phyloP scores from a whole-genome alignment of 2,113 vertebrate genomes.

The Xiphophorus hellerii region DNA sequence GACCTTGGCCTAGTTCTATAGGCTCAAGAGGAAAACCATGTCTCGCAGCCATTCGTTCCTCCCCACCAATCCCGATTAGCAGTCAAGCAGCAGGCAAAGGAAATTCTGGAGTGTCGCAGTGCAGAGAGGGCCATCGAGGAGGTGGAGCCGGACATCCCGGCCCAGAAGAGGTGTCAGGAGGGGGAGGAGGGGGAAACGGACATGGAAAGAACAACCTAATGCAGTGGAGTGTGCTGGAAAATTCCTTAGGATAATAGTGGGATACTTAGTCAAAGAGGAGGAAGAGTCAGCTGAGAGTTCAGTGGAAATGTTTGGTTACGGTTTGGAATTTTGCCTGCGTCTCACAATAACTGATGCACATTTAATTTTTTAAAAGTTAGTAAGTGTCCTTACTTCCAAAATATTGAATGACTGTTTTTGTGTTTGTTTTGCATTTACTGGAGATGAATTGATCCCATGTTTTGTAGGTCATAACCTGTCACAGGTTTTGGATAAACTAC shows the following conservation, averaged over 20 bases:
- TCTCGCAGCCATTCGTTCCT: constrained; percentile 62
- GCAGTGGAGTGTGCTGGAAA: constrained; percentile 24
- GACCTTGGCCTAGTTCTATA: constrained; percentile 75
- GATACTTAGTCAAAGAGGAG: constrained; percentile 54
- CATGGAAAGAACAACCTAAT: constrained; percentile 33
- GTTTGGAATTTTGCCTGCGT: constrained; percentile 25
- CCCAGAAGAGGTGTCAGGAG: constrained; percentile 44
- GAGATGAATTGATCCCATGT: neutral
- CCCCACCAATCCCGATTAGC: constrained; percentile 66
- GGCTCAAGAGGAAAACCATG: constrained; percentile 60
- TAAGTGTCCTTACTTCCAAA: neutral
- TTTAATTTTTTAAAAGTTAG: constrained; percentile 15
- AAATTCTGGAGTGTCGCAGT: constrained; percentile 67
- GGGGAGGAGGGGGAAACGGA: constrained; percentile 6
- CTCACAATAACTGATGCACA: neutral
- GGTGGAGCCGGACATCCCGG: constrained; percentile 41
- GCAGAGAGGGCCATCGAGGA: constrained; percentile 61
- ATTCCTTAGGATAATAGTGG: constrained; percentile 36
- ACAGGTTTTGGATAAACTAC: neutral
- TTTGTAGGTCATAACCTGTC: neutral
- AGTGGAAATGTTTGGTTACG: constrained; percentile 40
- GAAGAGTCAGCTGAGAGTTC: constrained; percentile 36
- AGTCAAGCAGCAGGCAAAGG: constrained; percentile 53
- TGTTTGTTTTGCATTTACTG: neutral
- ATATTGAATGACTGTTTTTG: neutral